Evolutionary conservation across 2,888 invertebrate genomes (phyloP).

Genomic region (Calameuta filiformis): DNA sequence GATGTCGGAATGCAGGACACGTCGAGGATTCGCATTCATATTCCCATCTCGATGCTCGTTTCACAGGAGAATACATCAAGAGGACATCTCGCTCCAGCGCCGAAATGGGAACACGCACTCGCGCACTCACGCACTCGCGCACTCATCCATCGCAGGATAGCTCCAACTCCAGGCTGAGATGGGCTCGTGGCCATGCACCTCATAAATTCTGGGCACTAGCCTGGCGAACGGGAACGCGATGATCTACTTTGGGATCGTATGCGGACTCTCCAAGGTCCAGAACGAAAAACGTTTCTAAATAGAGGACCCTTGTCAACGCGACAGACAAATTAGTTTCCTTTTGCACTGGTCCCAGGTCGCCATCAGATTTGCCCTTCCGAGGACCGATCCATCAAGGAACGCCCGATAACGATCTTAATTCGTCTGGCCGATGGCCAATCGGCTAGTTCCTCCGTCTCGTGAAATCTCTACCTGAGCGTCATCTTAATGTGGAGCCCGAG

Average conservation of each 20-base stretch:
- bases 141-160: not conserved
- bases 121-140: too few relatives aligned
- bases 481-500: not conserved
- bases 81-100: not conserved
- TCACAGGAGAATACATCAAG: not conserved
- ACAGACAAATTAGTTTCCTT: slow-evolving; percentile 18
- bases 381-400: slow-evolving; percentile 43
- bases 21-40: not conserved
- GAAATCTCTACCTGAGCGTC: slow-evolving; percentile 25
- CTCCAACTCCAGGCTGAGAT: not conserved
- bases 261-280: too few relatives aligned
- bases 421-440: slow-evolving; percentile 37
- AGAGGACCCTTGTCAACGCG: slow-evolving; percentile 15
- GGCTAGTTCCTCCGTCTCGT: slow-evolving; percentile 17
- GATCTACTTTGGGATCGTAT: too few relatives aligned
- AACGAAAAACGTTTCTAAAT: not conserved
- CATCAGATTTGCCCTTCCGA: slow-evolving; percentile 40
- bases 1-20: too few relatives aligned
- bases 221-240: too few relatives aligned
- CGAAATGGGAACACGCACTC: not conserved
- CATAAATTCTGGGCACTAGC: too few relatives aligned
- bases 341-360: not conserved
- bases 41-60: not conserved
- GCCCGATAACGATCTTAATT: slow-evolving; percentile 46
- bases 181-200: too few relatives aligned